Evolutionary conservation across 2,113 vertebrate genomes (phyloP), one percentile per base, ranked within the genome.

Genomic region (Nothobranchius kuhntae): DNA sequence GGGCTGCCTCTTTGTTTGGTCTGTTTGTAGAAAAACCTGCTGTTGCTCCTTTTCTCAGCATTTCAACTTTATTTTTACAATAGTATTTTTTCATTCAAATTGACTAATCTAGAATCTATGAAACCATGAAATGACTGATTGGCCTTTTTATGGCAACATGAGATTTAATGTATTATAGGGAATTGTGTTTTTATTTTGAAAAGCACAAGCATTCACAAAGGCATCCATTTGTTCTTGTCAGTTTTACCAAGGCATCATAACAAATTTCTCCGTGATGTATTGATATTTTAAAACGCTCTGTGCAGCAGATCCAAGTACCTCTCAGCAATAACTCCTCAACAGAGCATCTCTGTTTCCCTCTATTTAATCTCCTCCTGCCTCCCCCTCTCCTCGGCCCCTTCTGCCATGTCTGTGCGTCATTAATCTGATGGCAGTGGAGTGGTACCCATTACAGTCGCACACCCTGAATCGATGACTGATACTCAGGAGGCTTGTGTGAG

Each of bases 351-450:
- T 65, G 72, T 86, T 81, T 80, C 53, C 60, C 56, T 79, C 76
- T 67, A 71, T 84, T 76, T 77, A 79, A 81, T 74, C 65, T 66
- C 68, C 54, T 42, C 61, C 64, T 36, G 26, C 59, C 53, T 38
- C 47, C 73, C 30, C 76, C 57, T 46, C 47, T 17, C 65, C 66
- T 72, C 70, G 26, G 46, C 59, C 75, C 77, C 63, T 75, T 61
- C 74, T 85, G 77, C 80, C 8, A 77, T 61, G 78, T 82, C 78
- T 77, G 78, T 72, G 69, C 81, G 75, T 84, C 86, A 89, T 89
- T 87, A 87, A 86, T 86, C 80, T 86, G 87, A 91, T 78, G 50
- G 57, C 53, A 68, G 56, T 87, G 84, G 86, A 88, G 82, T 85
- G 81, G 73, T 87, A 82, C 68, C 86, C 79, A 88, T 90, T 87